Evolutionary conservation across 2,888 invertebrate genomes (phyloP).

Genomic region (Diadegma fenestrale): DNA sequence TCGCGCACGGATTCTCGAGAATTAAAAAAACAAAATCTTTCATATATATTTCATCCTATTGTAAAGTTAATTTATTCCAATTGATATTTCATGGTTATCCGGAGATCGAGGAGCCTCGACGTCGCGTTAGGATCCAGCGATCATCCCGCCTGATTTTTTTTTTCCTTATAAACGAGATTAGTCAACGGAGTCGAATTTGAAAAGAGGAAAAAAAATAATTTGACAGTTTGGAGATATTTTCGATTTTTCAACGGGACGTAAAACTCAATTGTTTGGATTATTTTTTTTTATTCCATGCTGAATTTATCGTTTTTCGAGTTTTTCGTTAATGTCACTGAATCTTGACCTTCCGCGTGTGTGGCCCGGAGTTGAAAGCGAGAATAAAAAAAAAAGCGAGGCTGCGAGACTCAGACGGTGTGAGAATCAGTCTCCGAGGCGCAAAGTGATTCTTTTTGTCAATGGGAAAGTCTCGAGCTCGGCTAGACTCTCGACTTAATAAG

Average conservation of each 20-base stretch:
- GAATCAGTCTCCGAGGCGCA: conserved; percentile 59
- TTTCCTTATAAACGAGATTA: not conserved
- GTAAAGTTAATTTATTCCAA: conserved; percentile 29
- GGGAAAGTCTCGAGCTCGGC: conserved; percentile 6
- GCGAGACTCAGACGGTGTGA: conserved; percentile 57
- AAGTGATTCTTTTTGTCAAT: conserved; percentile 67
- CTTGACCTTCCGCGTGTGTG: conserved; percentile 31
- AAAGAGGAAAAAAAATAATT: not conserved
- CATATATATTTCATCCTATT: conserved; percentile 6
- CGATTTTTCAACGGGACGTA: not conserved
- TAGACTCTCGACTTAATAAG: conserved; percentile 15
- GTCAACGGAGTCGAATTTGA: not conserved
- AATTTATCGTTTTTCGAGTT: not conserved
- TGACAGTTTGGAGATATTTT: not conserved
- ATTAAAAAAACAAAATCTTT: conserved; percentile 6
- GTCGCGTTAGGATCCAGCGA: conserved; percentile 11
- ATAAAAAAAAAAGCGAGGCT: conserved; percentile 7
- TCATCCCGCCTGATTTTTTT: not conserved
- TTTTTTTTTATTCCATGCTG: too few species aligned
- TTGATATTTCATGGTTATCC: conserved; percentile 33
- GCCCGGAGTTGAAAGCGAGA: not conserved
- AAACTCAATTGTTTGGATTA: too few species aligned
- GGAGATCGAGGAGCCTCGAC: not conserved
- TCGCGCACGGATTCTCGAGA: conserved; percentile 36
- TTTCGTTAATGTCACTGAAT: not conserved